Percentiles rank a stretch among this genome's conserved stretches.
These are phyloP conservation scores for Magallana nippona DNA, from an alignment of 2,888 invertebrate genomes.

Conservation along the genomic window DNA sequence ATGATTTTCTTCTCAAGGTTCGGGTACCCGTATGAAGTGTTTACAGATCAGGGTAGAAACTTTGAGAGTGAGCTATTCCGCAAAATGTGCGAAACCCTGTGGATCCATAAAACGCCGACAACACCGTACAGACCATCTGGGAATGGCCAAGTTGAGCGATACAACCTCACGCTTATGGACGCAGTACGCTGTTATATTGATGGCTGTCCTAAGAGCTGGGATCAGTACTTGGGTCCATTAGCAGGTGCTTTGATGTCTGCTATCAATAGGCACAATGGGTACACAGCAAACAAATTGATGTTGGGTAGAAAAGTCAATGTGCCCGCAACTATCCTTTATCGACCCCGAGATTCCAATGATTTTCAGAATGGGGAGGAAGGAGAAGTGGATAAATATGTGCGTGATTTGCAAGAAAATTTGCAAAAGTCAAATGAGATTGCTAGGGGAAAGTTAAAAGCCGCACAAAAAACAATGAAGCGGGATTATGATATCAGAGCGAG, in stretches of 20 bases:
- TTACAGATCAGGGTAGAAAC: conserved; percentile 43
- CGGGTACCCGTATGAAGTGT: conserved; percentile 42
- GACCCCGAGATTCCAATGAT: too few species aligned
- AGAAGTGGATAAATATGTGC: neutral
- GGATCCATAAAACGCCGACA: conserved; percentile 48
- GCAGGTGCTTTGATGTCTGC: neutral
- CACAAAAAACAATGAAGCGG: too few species aligned
- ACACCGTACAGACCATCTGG: conserved; percentile 51
- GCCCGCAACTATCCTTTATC: neutral
- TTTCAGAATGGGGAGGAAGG: too few species aligned
- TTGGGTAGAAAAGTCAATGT: neutral
- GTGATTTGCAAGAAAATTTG: neutral
- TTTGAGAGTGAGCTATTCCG: conserved; percentile 49
- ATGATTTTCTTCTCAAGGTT: conserved; percentile 41
- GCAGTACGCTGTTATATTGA: conserved; percentile 40
- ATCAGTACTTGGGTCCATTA: neutral
- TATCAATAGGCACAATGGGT: neutral
- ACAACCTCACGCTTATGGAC: conserved; percentile 49
- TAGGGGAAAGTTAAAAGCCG: too few species aligned
- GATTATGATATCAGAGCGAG: too few species aligned
- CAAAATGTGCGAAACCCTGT: conserved; percentile 42
- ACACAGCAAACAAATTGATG: conserved; percentile 8
- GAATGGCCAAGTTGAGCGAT: conserved; percentile 51
- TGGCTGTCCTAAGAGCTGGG: too few species aligned
- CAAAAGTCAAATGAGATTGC: too few species aligned